Evolutionary conservation across 2,888 invertebrate species (phyloP), one percentile per base, ranked within the genome.

Genomic region (Orchestes rusci): DNA sequence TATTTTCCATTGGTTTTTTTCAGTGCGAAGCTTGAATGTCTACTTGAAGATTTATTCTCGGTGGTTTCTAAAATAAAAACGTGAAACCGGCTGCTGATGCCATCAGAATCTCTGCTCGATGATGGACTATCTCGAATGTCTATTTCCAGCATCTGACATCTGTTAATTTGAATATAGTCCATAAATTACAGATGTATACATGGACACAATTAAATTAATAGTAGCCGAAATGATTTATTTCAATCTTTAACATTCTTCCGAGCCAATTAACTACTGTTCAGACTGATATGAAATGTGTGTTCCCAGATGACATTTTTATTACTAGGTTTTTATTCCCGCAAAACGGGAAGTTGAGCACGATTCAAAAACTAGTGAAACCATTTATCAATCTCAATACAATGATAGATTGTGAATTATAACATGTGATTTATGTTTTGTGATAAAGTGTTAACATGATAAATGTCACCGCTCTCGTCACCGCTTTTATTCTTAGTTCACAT

Each of bases 141-240:
- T 41, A 41, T 45, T 45, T 41, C 41, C 37, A 36, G 31, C 39
- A 35, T 29, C 17, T 31, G 39, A 39, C 39, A 40, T 34, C 43
- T 43, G 43, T 43, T 43, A 43, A 43, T 43, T 43, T 43, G 43
- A 43, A 43, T 43, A 43, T 43, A 38, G 31, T 43, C 43, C 27
- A 43, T 43, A 43, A 43, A 43, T 43, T 43, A 43, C 32, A 10
- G 27, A 32, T 28, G 12, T 43, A n/a, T n/a, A 38, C 43, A 43
- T 32, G 43, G 43, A 38, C 43, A 43, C 43, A 43, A 38, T 43
- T 43, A 43, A 43, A 43, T 43, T 36, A 38, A 43, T 43, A 20
- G 32, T 36, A 32, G 43, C 29, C 38, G 38, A 43, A 43, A 32
- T 43, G 43, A 43, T 37, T 43, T 37, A 43, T 43, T 10, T 32